Conservation (phyloP, 2,797 vertebrate genomes). For the Pampus argenteus region DNA sequence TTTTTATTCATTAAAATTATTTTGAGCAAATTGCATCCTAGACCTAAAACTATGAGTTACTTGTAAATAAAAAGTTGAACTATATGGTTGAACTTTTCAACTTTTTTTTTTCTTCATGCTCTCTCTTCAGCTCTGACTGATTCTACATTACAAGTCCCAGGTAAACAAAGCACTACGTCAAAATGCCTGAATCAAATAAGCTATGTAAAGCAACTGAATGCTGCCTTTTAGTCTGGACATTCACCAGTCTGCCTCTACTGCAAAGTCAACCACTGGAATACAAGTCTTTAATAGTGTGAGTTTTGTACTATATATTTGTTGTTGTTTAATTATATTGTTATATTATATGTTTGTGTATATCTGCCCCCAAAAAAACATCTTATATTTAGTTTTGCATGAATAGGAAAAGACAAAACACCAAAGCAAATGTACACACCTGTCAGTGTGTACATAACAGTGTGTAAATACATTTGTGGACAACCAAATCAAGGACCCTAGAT, state of each 20-base stretch:
- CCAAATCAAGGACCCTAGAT: conserved; percentile 30
- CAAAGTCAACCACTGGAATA: conserved; percentile 35
- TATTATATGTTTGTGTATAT: conserved; percentile 36
- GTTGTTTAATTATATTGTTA: too few relatives aligned
- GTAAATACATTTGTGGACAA: conserved; percentile 46
- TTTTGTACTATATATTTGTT: neutral
- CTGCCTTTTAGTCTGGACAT: conserved; percentile 59
- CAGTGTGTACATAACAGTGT: conserved; percentile 21
- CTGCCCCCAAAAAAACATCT: conserved; percentile 21
- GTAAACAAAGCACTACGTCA: conserved; percentile 64
- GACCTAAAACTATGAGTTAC: conserved; percentile 31
- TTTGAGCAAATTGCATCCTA: conserved; percentile 41
- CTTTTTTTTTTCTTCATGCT: conserved; percentile 41
- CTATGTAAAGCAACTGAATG: conserved; percentile 64
- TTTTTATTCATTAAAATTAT: conserved; percentile 22
- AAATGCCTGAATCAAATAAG: conserved; percentile 75
- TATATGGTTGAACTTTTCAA: too few relatives aligned
- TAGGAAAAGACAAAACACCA: conserved; percentile 23
- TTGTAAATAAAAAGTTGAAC: conserved; percentile 67
- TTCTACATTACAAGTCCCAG: conserved; percentile 73
- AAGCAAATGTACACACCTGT: conserved; percentile 34
- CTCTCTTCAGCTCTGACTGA: conserved; percentile 74
- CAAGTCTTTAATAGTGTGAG: conserved; percentile 18
- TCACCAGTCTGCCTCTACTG: conserved; percentile 46
- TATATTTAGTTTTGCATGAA: conserved; percentile 44